Evolutionary conservation across 2,797 vertebrate species (phyloP), one percentile per base, ranked within the genome.

Genomic region (Xenops minutus): DNA sequence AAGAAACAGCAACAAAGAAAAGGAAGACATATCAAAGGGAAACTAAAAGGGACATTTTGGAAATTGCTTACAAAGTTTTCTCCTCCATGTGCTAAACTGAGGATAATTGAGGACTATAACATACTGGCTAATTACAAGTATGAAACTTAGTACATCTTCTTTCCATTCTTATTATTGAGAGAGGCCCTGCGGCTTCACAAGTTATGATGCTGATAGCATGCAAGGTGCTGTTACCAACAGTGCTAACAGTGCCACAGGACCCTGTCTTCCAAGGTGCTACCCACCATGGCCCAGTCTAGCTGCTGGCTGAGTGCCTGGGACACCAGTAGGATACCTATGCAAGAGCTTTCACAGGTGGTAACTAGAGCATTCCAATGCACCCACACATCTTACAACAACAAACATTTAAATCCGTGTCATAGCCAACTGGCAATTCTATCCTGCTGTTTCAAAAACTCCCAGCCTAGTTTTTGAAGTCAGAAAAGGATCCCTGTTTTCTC

Each of bases 301-400:
- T 62, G 34, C 1, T 2, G 10, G 26, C 19, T 22, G 56, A n/a
- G 36, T 20, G 14, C 63, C n/a, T 76, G 29, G 34, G 75, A 85
- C 43, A 41, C 17, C 1, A 4, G n/a, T 8, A 64, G 18, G n/a
- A 22, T 13, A 23, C 0, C 9, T 36, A 3, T 34, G 23, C 17
- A 74, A 41, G 29, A 72, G 10, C 24, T 72, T 62, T 41, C 64
- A 27, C 15, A 55, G 34, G 4, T 49, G 36, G 9, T 34, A 48
- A 23, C 43, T 36, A 14, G 13, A 85, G 11, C 32, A 34, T 12
- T 26, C 11, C 54, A 82, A 6, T 12, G 27, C 23, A 63, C 37
- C 36, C 61, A 12, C 7, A 54, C 41, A 37, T 0, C 0, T 24
- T 68, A 11, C 26, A 80, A 39, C n/a, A 41, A 9, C 2, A 49